Percentiles rank a stretch among this genome's conserved stretches.
Conservation (phyloP, 2,113 vertebrate species). For the Zapus hudsonius region DNA sequence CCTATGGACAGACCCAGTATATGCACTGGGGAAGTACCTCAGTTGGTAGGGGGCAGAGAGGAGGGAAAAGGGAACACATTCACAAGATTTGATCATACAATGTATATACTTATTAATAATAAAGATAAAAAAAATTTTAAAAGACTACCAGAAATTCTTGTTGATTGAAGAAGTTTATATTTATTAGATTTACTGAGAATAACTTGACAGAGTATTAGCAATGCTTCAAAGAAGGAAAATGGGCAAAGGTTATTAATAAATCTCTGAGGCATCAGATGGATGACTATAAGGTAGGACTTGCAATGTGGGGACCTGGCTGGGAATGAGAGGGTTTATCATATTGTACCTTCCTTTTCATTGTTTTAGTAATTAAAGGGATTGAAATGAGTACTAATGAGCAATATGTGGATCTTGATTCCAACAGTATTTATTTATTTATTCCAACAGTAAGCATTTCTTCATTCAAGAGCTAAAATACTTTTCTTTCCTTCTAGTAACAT, state of each 20-base stretch:
- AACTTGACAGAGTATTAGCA: not conserved
- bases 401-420: not conserved
- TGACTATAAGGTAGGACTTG: constrained; percentile 21
- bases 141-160: constrained; percentile 5
- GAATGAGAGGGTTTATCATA: not conserved
- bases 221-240: constrained; percentile 17
- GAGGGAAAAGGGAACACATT: too few species aligned
- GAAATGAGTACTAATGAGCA: constrained; percentile 7
- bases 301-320: not conserved
- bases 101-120: too few species aligned
- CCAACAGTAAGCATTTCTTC: not conserved
- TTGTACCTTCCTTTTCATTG: not conserved
- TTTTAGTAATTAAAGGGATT: not conserved
- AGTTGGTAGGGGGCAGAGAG: too few species aligned
- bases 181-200: constrained; percentile 7
- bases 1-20: too few species aligned
- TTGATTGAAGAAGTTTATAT: not conserved
- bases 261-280: not conserved
- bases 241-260: not conserved
- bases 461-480: not conserved
- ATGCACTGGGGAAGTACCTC: too few species aligned
- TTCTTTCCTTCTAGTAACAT: not conserved
- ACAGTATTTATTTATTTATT: too few species aligned
- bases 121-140: not conserved
- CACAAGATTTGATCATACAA: too few species aligned